Conservation (phyloP, 2,113 vertebrate genomes). For the Stictonetta naevosa region DNA sequence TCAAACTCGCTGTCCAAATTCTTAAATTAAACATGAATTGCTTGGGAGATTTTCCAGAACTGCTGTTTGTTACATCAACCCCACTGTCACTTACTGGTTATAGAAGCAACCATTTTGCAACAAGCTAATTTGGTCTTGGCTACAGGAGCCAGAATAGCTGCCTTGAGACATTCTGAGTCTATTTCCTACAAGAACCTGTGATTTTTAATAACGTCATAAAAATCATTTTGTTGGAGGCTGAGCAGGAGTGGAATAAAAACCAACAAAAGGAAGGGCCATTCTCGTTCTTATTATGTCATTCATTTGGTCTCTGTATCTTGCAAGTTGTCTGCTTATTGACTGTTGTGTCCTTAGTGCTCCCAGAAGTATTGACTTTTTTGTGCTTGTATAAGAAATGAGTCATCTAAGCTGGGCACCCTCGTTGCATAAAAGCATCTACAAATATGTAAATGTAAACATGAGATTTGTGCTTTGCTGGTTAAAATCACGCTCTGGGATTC, state of each 20-base stretch:
- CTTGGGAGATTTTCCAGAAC: conserved; percentile 25
- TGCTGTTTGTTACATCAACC: conserved; percentile 16
- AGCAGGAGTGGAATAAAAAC: background rate
- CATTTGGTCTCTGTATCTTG: background rate
- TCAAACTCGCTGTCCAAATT: conserved; percentile 10
- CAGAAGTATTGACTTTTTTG: background rate
- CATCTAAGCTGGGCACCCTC: background rate
- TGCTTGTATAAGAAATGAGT: background rate
- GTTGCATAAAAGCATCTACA: background rate
- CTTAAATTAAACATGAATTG: conserved; percentile 57
- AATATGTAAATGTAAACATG: background rate
- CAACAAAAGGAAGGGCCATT: conserved; percentile 16
- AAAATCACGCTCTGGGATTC: background rate
- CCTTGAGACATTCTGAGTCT: background rate
- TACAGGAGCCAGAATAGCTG: background rate
- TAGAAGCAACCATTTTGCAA: conserved; percentile 7
- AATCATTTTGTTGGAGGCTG: background rate
- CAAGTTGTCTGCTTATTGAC: background rate
- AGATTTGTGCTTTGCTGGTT: background rate
- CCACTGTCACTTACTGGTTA: background rate
- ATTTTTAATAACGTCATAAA: conserved; percentile 29
- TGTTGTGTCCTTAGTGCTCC: background rate
- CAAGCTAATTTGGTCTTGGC: conserved; percentile 31
- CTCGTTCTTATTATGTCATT: background rate
- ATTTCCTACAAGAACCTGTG: background rate